Conservation (phyloP, 2,888 invertebrate genomes). For the Drosophila algonquin region DNA sequence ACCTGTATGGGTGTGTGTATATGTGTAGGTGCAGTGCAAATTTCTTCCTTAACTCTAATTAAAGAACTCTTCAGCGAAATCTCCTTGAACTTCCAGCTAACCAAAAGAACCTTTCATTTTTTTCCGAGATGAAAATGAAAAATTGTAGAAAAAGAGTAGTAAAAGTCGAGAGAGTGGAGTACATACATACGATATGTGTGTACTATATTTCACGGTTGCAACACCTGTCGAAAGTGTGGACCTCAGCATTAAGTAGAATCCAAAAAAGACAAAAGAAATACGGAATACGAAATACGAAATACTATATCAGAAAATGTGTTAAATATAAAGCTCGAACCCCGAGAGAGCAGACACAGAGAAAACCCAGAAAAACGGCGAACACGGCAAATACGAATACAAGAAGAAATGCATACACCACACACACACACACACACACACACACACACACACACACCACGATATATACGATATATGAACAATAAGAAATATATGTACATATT, state of each 20-base stretch:
- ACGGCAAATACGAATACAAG: conserved; percentile 17
- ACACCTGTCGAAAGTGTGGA: conserved; percentile 58
- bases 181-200: too few species aligned
- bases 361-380: conserved; percentile 28
- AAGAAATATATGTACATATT: not conserved
- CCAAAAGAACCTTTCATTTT: not conserved
- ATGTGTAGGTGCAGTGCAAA: conserved; percentile 13
- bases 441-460: not conserved
- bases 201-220: conserved; percentile 51
- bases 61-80: conserved; percentile 34
- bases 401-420: conserved; percentile 21
- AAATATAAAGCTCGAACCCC: conserved; percentile 35
- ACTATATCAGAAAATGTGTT: conserved; percentile 36
- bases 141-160: not conserved
- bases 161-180: not conserved
- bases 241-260: conserved; percentile 58
- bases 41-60: conserved; percentile 43
- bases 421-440: too few species aligned
- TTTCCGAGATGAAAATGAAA: not conserved
- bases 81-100: conserved; percentile 30
- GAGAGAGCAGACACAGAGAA: conserved; percentile 43
- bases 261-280: conserved; percentile 21
- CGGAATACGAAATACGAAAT: conserved; percentile 8
- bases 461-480: conserved; percentile 1
- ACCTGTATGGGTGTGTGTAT: conserved; percentile 8